Evolutionary conservation across 1,140 invertebrate species (phyloP), one percentile per base, ranked within the genome.

Genomic region (Camponotus floridanus): DNA sequence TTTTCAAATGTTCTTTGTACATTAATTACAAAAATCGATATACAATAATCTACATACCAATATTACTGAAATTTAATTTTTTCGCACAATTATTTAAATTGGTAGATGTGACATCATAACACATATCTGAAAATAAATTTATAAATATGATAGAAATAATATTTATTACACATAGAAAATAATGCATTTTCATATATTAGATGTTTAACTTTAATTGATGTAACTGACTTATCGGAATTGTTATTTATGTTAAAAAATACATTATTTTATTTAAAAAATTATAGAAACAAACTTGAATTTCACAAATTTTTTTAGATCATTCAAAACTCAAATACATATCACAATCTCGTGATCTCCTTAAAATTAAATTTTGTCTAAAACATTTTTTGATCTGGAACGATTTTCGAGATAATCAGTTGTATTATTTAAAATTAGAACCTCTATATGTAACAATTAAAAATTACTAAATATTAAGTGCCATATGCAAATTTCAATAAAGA

Each of bases 61-160:
- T 8, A 15, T 48, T 11, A 42, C 45, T 48, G 13, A 51, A 9
- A 71, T n/a, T 71, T n/a, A 71, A n/a, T 71, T 71, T 71, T 11
- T 4, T 15, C 2, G 48, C n/a, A 71, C 39, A 48, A 51, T 71
- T 3, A 13, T 51, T 11, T 48, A 48, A 48, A 42, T 13, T 71
- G 18, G 21, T 26, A 71, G 31, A 71, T 71, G 48, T 51, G 13
- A 21, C 39, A 71, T 71, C 48, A 45, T 51, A 71, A 71, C 39
- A 71, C 48, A 71, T 21, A 51, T 71, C 48, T 48, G 45, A 42
- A 71, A 71, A 71, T 71, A 71, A 31, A 26, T 26, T n/a, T 6
- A 55, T 55, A 55, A n/a, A 48, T 33, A 71, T 15, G n/a, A 48
- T 71, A 71, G n/a, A 71, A 48, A 21, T 11, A 26, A 26, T 51